Conservation (phyloP, 2,888 invertebrate species). For the Erannis defoliaria region DNA sequence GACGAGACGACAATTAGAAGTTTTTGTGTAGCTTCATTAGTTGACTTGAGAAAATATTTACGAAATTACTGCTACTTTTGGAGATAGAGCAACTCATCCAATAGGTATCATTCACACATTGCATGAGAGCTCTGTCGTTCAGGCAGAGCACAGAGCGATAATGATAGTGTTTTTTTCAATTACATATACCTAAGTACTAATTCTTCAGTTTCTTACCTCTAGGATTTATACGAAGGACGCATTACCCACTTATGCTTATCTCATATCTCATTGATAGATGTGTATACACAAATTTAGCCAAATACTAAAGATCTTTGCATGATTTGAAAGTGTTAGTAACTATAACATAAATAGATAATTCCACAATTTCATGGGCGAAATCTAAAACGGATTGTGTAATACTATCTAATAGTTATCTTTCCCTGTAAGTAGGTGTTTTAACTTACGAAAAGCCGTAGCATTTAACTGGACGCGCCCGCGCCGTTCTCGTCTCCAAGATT, state of each 20-base stretch:
- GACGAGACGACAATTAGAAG: conserved; percentile 65
- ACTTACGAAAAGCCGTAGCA: conserved; percentile 52
- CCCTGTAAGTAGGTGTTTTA: conserved; percentile 55
- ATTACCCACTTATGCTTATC: no score
- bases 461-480: conserved; percentile 28
- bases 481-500: conserved; percentile 62
- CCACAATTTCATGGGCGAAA: not conserved
- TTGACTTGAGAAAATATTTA: conserved; percentile 45
- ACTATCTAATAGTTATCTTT: conserved; percentile 47
- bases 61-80: conserved; percentile 22
- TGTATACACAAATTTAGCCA: no score
- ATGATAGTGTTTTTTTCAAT: no score
- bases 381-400: no score
- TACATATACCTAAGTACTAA: no score
- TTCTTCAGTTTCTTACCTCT: no score
- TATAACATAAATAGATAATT: not conserved
- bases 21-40: conserved; percentile 72
- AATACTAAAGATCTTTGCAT: not conserved
- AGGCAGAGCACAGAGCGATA: no score
- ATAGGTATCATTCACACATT: not conserved
- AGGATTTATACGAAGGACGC: not conserved
- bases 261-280: no score
- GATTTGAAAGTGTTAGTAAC: not conserved
- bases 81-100: conserved; percentile 1
- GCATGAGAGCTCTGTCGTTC: no score